Evolutionary conservation across 2,113 vertebrate genomes (phyloP), one percentile per base, ranked within the genome.

Genomic region (Clarias gariepinus): DNA sequence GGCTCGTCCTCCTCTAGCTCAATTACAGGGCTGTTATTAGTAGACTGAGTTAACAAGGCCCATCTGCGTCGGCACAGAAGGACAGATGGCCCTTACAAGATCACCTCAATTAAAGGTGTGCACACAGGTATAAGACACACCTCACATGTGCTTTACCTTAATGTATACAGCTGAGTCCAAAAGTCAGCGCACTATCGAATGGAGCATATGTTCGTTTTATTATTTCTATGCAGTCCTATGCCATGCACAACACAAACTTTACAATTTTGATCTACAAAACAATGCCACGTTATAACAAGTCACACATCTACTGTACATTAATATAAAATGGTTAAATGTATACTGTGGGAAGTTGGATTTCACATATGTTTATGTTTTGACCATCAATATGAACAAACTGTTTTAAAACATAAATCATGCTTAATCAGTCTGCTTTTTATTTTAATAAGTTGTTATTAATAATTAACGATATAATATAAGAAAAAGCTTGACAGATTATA

Each of bases 11-110:
- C 55, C 74, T 78, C 28, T n/a, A 71, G 68, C 71, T 88, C 82
- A 87, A 85, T 89, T 84, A 81, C 52, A 89, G 85, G 71, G 47
- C 86, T 71, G 87, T 90, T 86, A 90, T 90, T 90, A 90, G 84
- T 81, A 84, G 81, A 82, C 81, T 25, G 81, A 86, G 86, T 89
- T 89, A 89, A 90, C 57, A 61, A 90, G 77, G 23, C 88, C 90
- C 88, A 90, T 90, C 88, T 89, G 90, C 78, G 88, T 82, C 52
- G 7, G 71, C 52, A 89, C 84, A 86, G 81, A 63, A 74, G 86
- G 76, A 90, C 90, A 90, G 88, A 90, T 90, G 90, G 90, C 55
- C 47, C 77, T 85, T 86, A 89, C 28, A 74, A 81, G 33, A 47
- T 87, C 86, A 86, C 77, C 86, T 81, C 80, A 86, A 87, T 88